phyloP scores from a whole-genome alignment of 2,797 vertebrate species.

The Sarcophilus harrisii region DNA sequence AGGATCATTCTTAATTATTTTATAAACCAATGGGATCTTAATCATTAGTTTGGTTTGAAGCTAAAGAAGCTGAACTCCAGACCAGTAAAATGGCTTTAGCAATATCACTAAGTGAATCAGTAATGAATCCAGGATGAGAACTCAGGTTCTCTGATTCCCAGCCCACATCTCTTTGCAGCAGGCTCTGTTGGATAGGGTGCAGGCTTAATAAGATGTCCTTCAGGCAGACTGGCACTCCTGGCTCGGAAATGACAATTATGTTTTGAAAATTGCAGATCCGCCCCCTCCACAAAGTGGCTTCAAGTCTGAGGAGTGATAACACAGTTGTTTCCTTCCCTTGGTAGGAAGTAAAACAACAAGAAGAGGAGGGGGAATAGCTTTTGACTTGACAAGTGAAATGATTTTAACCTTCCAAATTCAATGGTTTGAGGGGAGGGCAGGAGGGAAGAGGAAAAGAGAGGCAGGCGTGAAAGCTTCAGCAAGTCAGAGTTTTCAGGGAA shows the following conservation, averaged over 20 bases:
- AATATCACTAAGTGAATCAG: background rate
- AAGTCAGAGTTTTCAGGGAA: constrained; percentile 68
- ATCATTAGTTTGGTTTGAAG: background rate
- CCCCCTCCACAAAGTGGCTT: constrained; percentile 41
- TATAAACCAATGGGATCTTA: background rate
- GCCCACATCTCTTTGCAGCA: background rate
- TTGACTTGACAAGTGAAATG: constrained; percentile 55
- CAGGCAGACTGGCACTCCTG: background rate
- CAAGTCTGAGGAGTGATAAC: constrained; percentile 2
- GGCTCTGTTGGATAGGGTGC: too few relatives aligned
- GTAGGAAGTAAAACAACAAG: background rate
- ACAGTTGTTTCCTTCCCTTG: background rate
- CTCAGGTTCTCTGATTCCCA: background rate
- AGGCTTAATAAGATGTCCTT: background rate
- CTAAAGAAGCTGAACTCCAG: background rate
- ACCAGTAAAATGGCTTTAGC: background rate
- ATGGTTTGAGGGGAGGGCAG: constrained; percentile 36
- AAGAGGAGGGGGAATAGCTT: background rate
- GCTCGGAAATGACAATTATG: background rate
- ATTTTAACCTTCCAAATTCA: constrained; percentile 63
- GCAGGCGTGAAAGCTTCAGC: constrained; percentile 5
- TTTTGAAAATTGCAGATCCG: background rate
- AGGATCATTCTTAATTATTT: background rate
- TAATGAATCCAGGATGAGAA: background rate
- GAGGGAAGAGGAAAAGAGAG: constrained; percentile 40